Evolutionary conservation across 2,113 vertebrate genomes (phyloP).

Genomic region (Aleadryas rufinucha): DNA sequence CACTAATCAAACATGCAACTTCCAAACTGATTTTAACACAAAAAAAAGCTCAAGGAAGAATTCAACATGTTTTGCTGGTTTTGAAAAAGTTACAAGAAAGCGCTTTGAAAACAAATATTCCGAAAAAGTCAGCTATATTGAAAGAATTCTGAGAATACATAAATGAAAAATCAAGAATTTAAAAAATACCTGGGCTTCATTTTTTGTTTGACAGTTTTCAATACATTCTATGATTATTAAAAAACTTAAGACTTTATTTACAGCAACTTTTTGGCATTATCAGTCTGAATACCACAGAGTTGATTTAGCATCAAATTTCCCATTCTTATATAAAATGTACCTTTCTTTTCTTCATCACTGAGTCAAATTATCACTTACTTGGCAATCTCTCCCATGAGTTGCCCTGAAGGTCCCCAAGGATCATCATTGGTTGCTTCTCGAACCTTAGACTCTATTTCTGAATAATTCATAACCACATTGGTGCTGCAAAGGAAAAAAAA

Average conservation of each 20-base stretch:
- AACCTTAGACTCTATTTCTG: constrained; percentile 98
- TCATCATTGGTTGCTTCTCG: constrained; percentile 99
- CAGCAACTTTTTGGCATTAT: neutral
- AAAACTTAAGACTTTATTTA: neutral
- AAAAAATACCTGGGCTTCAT: neutral
- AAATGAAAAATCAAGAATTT: neutral
- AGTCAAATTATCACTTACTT: constrained; percentile 89
- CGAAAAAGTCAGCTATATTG: neutral
- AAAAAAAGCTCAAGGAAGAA: neutral
- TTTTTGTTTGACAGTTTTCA: neutral
- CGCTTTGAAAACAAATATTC: neutral
- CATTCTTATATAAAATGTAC: constrained; percentile 56
- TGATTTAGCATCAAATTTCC: constrained; percentile 51
- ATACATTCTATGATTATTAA: neutral
- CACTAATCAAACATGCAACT: neutral
- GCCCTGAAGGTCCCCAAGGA: constrained; percentile 97
- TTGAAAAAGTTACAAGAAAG: neutral
- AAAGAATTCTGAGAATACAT: neutral
- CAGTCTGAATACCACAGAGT: neutral
- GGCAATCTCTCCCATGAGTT: constrained; percentile 96
- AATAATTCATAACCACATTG: constrained; percentile 99
- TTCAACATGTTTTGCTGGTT: neutral
- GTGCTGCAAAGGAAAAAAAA: constrained; percentile 83
- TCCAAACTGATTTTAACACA: neutral
- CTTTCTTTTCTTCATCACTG: constrained; percentile 70